Conservation (phyloP, 2,797 vertebrate genomes). For the Trichosurus vulpecula region DNA sequence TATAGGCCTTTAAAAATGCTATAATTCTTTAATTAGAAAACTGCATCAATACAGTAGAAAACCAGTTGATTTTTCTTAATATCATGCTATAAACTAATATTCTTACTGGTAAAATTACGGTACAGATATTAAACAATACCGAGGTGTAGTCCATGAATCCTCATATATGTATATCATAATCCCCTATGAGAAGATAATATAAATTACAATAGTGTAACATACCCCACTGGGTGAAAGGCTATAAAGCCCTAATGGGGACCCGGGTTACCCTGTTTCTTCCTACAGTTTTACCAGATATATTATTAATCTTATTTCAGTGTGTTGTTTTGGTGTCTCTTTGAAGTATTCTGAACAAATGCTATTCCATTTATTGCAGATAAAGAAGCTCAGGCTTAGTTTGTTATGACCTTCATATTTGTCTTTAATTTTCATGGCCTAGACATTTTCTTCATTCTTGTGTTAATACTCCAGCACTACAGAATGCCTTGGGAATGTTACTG, state of each 20-base stretch:
- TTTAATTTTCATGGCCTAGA: neutral
- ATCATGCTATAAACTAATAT: slow-evolving; percentile 39
- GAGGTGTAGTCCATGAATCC: neutral
- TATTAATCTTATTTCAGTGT: neutral
- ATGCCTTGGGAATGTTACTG: neutral
- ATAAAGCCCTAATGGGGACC: neutral
- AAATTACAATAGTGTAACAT: slow-evolving; percentile 21
- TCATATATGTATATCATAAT: neutral
- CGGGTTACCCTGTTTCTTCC: neutral
- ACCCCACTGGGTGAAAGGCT: neutral
- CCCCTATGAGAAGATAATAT: slow-evolving; percentile 8
- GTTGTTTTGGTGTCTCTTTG: neutral
- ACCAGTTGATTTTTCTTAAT: slow-evolving; percentile 25
- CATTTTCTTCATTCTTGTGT: neutral
- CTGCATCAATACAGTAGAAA: slow-evolving; percentile 10
- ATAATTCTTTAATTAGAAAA: slow-evolving; percentile 20
- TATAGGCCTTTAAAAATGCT: neutral
- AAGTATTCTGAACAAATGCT: neutral
- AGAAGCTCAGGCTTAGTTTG: neutral
- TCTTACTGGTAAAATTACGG: neutral
- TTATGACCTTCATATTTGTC: neutral
- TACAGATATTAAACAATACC: neutral
- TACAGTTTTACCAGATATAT: slow-evolving; percentile 19
- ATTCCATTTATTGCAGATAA: neutral
- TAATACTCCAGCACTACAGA: neutral